phyloP scores from a whole-genome alignment of 2,797 vertebrate genomes.

The Malurus leucopterus region DNA sequence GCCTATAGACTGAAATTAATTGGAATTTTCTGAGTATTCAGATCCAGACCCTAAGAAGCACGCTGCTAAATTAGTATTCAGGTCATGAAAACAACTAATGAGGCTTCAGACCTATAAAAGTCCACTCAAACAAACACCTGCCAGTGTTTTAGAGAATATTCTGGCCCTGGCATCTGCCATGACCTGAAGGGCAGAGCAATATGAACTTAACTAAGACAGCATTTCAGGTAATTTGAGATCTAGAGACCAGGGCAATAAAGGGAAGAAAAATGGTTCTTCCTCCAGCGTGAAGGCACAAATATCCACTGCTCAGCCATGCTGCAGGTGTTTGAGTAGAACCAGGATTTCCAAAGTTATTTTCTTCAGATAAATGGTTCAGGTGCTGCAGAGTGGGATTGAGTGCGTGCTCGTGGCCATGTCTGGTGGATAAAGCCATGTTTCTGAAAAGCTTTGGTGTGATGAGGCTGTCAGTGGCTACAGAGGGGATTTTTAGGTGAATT shows the following conservation, averaged over 20 bases:
- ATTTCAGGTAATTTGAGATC: constrained; percentile 30
- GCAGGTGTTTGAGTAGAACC: background rate
- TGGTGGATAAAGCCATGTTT: background rate
- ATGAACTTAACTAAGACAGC: constrained; percentile 17
- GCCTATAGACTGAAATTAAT: background rate
- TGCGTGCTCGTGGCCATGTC: background rate
- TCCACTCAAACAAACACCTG: constrained; percentile 58
- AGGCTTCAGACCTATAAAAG: constrained; percentile 61
- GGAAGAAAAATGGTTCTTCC: background rate
- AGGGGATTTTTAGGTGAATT: background rate
- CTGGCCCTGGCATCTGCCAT: constrained; percentile 21
- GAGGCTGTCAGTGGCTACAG: background rate
- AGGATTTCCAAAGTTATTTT: background rate
- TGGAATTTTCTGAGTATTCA: background rate
- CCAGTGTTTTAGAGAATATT: constrained; percentile 38
- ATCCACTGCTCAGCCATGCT: background rate
- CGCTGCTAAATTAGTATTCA: constrained; percentile 42
- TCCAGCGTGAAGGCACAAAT: background rate
- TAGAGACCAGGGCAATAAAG: background rate
- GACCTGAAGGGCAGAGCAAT: constrained; percentile 47
- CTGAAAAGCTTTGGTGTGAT: background rate
- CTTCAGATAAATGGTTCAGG: background rate
- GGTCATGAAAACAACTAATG: constrained; percentile 56
- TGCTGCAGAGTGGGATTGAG: background rate
- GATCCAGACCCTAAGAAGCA: background rate